A percentile compares a stretch with the other conserved stretches of the same genome.
phyloP scores from a whole-genome alignment of 2,888 invertebrate genomes.

The Drosophila conformis region DNA sequence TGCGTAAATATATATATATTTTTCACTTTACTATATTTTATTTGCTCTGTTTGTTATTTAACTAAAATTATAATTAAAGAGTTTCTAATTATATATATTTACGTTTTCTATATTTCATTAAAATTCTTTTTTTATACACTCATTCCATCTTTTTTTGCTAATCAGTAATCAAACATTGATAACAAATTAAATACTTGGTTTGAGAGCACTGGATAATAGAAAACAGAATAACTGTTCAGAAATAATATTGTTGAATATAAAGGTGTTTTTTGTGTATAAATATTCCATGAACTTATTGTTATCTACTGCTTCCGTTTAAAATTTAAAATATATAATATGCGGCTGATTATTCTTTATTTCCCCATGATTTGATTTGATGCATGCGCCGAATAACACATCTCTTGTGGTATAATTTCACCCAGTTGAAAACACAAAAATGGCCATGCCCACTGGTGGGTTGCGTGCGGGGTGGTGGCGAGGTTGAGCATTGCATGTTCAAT shows the following conservation, averaged over 20 bases:
- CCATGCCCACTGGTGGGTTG: not conserved
- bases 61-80: too few relatives aligned
- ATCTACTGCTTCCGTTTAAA: not conserved
- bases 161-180: not conserved
- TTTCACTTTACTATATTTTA: too few relatives aligned
- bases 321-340: not conserved
- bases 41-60: too few relatives aligned
- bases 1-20: too few relatives aligned
- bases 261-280: not conserved
- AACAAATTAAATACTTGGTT: not conserved
- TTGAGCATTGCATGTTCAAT: slow-evolving; percentile 44
- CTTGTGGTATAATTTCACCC: not conserved
- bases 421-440: not conserved
- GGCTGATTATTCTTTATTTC: too few relatives aligned
- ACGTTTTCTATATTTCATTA: too few relatives aligned
- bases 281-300: not conserved
- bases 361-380: not conserved
- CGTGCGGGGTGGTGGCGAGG: not conserved
- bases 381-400: not conserved
- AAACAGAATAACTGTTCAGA: not conserved
- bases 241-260: not conserved
- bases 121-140: too few relatives aligned
- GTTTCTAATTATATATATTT: too few relatives aligned
- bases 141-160: too few relatives aligned
- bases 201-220: not conserved